phyloP scores from a whole-genome alignment of 2,113 vertebrate genomes.

The Sander vitreus region DNA sequence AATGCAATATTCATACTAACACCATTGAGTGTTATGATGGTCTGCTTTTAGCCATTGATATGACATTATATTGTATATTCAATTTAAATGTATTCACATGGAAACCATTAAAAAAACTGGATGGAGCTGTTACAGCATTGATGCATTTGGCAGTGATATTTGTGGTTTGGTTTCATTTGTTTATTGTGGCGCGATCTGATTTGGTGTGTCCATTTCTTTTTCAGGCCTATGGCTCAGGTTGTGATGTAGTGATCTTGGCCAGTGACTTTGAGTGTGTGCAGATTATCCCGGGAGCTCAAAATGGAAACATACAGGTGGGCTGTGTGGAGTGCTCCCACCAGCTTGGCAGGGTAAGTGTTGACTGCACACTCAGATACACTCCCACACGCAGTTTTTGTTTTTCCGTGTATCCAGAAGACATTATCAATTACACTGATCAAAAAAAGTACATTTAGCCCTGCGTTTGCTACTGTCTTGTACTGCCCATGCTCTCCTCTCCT shows the following conservation, averaged over 20 bases:
- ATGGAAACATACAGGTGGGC: conserved; percentile 99
- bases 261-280: conserved; percentile 99
- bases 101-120: background rate
- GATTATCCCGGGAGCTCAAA: conserved; percentile 98
- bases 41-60: conserved; percentile 1
- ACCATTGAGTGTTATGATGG: background rate
- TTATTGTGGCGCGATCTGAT: background rate
- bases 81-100: background rate
- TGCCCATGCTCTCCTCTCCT: conserved; percentile 19
- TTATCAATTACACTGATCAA: conserved; percentile 7
- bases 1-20: conserved; percentile 41
- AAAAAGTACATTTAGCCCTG: conserved; percentile 24
- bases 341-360: conserved; percentile 94
- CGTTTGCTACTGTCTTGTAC: conserved; percentile 8
- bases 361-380: conserved; percentile 36
- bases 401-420: conserved; percentile 17
- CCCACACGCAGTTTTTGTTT: conserved; percentile 24
- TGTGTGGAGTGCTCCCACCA: conserved; percentile 97
- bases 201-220: conserved; percentile 42
- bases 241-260: conserved; percentile 97
- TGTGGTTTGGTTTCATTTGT: background rate
- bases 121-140: background rate
- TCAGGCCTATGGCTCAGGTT: conserved; percentile 98
- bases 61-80: background rate
- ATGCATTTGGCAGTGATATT: background rate